Conservation (phyloP, 53 echinoderm and acorn worm genomes). For the Holothuria leucospilota region DNA sequence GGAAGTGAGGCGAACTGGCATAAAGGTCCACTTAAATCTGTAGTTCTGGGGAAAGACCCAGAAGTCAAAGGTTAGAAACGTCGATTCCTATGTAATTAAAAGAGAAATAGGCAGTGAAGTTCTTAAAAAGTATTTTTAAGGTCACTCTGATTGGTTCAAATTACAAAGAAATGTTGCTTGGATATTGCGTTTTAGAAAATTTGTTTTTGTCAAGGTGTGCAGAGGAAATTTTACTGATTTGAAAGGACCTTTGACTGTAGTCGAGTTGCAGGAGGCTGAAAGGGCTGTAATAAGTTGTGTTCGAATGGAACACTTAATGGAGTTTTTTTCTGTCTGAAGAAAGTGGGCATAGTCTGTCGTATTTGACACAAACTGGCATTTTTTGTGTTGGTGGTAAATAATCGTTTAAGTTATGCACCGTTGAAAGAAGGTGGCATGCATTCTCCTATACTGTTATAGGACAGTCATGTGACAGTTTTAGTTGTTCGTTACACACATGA, state of each 20-base stretch:
- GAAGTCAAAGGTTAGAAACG: no score
- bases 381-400: slow-evolving; percentile 49
- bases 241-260: neutral
- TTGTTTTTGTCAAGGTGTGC: no score
- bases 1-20: no score
- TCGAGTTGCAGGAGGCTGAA: neutral
- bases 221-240: no score
- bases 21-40: no score
- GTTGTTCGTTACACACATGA: no score
- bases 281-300: slow-evolving; percentile 17
- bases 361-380: slow-evolving; percentile 30
- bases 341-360: neutral
- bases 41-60: no score
- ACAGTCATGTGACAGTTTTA: no score
- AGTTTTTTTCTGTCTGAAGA: neutral
- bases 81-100: no score
- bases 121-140: neutral
- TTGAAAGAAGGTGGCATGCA: neutral
- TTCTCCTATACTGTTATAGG: no score
- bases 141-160: neutral
- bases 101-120: no score
- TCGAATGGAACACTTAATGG: neutral
- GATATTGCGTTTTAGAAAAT: neutral
- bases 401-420: slow-evolving; percentile 41
- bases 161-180: neutral